Conservation (phyloP, 2,113 vertebrate species). For the Anguilla rostrata region DNA sequence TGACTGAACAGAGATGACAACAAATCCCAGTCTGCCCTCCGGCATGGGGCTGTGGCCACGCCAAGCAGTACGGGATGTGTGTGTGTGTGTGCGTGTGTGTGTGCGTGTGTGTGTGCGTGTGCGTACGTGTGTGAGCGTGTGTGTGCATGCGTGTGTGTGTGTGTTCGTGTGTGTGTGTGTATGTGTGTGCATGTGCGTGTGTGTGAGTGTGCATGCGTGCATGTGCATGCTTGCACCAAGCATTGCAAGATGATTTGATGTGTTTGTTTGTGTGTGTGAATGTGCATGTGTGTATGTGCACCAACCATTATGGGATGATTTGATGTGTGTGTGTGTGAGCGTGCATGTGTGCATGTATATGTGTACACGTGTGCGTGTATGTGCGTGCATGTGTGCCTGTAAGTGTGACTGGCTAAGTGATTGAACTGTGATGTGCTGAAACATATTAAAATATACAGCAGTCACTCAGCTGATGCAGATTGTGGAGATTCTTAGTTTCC, state of each 20-base stretch:
- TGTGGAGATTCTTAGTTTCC: no score
- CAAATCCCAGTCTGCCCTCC: slow-evolving; percentile 77
- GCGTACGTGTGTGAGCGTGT: no score
- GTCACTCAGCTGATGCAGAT: no score
- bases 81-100: background rate
- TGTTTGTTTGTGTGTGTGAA: no score
- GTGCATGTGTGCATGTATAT: background rate
- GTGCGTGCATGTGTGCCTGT: background rate
- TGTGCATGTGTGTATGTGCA: no score
- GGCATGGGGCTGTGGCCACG: slow-evolving; percentile 45
- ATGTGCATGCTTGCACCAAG: background rate
- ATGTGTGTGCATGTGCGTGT: background rate
- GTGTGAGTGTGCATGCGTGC: background rate
- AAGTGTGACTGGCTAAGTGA: background rate
- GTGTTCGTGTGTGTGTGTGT: no score
- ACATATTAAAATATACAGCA: no score
- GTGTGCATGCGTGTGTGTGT: no score
- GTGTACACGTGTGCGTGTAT: background rate
- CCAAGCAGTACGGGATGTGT: background rate
- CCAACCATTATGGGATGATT: background rate
- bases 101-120: background rate
- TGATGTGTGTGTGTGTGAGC: background rate
- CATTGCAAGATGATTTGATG: no score
- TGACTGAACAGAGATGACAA: slow-evolving; percentile 62
- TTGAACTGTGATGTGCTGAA: no score